Percentiles rank a stretch among this genome's conserved stretches.
These are phyloP conservation scores for Chrysina gloriosa DNA, from an alignment of 2,888 invertebrate species.

Conservation along the genomic window DNA sequence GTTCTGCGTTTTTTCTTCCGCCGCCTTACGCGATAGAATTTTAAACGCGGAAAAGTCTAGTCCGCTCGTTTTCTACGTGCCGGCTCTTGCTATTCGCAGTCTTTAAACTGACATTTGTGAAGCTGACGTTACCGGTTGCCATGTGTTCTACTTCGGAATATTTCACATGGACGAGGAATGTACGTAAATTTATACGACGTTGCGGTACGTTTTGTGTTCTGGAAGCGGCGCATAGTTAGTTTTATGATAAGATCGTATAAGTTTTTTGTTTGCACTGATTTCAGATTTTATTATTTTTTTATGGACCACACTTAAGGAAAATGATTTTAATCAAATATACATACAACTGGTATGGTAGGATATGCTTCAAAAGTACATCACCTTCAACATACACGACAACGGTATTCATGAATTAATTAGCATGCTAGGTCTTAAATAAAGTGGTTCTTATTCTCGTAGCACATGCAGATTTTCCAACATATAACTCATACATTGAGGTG, in stretches of 20 bases:
- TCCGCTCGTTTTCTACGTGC: constrained; percentile 1
- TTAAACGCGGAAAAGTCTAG: constrained; percentile 20
- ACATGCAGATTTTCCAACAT: no score
- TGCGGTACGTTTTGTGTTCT: neutral
- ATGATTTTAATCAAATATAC: neutral
- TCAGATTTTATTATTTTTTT: neutral
- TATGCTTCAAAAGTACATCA: no score
- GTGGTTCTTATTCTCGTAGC: no score
- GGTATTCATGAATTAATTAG: no score
- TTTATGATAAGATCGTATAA: constrained; percentile 4
- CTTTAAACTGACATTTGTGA: constrained; percentile 37
- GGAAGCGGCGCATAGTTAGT: neutral
- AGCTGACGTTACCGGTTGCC: constrained; percentile 17
- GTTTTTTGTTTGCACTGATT: neutral
- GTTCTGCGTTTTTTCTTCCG: constrained; percentile 5
- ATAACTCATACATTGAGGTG: no score
- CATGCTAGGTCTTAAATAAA: no score
- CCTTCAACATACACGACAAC: no score
- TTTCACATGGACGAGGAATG: constrained; percentile 13
- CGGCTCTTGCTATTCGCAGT: constrained; percentile 14
- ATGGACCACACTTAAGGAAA: neutral
- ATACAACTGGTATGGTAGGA: no score
- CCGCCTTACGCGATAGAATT: constrained; percentile 31
- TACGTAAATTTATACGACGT: constrained; percentile 11
- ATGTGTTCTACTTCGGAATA: constrained; percentile 24